Base-by-base conservation (phyloP, 2,888 invertebrate species). In the Furcula furcula region DNA sequence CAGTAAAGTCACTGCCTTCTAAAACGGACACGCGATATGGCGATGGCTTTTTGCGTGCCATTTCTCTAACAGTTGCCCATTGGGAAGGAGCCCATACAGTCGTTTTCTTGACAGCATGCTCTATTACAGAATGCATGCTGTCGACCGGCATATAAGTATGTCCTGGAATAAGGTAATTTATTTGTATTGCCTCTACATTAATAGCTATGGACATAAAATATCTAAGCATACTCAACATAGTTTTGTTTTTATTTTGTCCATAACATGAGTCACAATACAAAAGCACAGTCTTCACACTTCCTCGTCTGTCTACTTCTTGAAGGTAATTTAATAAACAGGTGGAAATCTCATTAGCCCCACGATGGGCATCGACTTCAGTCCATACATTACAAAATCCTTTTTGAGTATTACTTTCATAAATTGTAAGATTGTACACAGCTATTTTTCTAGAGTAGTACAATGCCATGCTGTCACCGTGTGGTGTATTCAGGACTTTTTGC, bases 121-220 rank as follows among this genome's bases (percentile, higher is more conserved):
- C 34, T 11, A 29, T 34, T 1, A 11, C 10, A 18, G 34, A 7
- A 11, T 34, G 34, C 21, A 34, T 29, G 7, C 16, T 22, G 12
- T 29, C 34, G 1, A 29, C 29, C 4, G 15, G 15, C 21, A 21
- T 21, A 5, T 21, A 21, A 3, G 21, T 21, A 22, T 38, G 38
- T 1, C 33, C 33, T 11, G 38, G 33, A 1, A 32, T 20, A n/a
- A 37, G 32, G 35, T 35, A 35, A 34, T 38, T 34, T 14, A 38
- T 42, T 32, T 42, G 30, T 27, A 35, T 34, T 59, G 19, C 19
- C 6, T 29, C 10, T 7, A 29, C 1, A 29, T 29, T 29, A 10
- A 4, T 10, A 11, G 10, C 7, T 2, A n/a, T 9, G 2, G 4
- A 10, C n/a, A 29, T 10, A 11, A 12, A 10, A 11, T 18, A 29